Percentiles rank a stretch among this genome's conserved stretches.
Evolutionary conservation across 2,888 invertebrate genomes (phyloP).

Genomic region (Drosophila paranaensis): DNA sequence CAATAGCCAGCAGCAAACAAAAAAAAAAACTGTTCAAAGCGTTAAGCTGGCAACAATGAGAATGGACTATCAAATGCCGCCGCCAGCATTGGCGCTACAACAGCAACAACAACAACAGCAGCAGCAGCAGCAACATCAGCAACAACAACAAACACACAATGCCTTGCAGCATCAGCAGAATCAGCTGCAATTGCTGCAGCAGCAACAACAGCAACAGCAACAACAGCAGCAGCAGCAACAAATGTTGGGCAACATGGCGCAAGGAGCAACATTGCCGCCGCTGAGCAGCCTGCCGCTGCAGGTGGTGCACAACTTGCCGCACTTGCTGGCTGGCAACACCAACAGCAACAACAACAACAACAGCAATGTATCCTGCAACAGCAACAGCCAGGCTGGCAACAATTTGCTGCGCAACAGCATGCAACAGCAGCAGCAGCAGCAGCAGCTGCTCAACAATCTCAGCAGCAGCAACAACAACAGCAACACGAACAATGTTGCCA

Average conservation of each 20-base stretch:
- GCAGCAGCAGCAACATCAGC: slow-evolving; percentile 35
- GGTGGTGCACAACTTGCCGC: slow-evolving; percentile 84
- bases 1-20: slow-evolving; percentile 5
- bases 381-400: slow-evolving; percentile 40
- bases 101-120: slow-evolving; percentile 70
- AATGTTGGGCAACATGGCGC: slow-evolving; percentile 81
- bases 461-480: slow-evolving; percentile 62
- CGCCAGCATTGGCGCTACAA: slow-evolving; percentile 82
- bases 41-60: slow-evolving; percentile 67
- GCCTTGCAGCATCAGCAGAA: slow-evolving; percentile 78
- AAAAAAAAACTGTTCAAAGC: slow-evolving; percentile 3
- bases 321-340: slow-evolving; percentile 71
- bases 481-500: slow-evolving; percentile 59
- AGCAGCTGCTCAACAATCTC: slow-evolving; percentile 57
- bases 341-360: slow-evolving; percentile 48
- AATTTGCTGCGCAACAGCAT: slow-evolving; percentile 76
- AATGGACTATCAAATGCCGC: slow-evolving; percentile 85
- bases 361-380: slow-evolving; percentile 46
- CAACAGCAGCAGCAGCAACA: slow-evolving; percentile 81
- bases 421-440: slow-evolving; percentile 79
- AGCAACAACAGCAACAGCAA: slow-evolving; percentile 77
- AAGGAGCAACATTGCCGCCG: slow-evolving; percentile 79
- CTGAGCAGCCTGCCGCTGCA: slow-evolving; percentile 83
- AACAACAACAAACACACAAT: slow-evolving; percentile 66
- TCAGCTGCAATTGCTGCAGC: slow-evolving; percentile 78